Base-by-base conservation (phyloP, 2,888 invertebrate species). In the Tipula lateralis region DNA sequence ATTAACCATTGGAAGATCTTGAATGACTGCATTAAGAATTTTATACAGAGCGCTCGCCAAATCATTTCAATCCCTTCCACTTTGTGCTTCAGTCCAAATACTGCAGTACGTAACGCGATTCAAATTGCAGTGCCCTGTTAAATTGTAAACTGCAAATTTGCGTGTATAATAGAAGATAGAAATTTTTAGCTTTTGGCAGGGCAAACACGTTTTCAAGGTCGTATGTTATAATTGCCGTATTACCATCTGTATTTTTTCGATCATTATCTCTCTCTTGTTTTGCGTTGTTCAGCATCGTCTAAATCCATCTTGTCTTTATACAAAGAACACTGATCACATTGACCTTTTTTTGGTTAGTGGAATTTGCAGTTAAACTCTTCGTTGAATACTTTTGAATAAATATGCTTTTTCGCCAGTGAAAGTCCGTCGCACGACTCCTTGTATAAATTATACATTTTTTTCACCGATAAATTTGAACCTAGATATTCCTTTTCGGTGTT, bases 391-490 rank as follows among this genome's bases (percentile, higher is more conserved):
- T 84, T 84, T 3, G 19, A 44, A 30, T 84, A 84, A 13, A 50
- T n/a, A 13, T 44, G 24, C 39, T 5, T 24, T n/a, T n/a, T 36
- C 6, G 44, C 44, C 7, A 29, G 24, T 13, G 13, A 19, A 16
- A 5, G 1, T n/a, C 24, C 29, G 44, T 44, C 12, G 50, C 50
- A 50, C 16, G 19, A 16, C 30, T 36, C n/a, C 16, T 83, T 84
- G 34, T 86, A 86, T 39, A 86, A 84, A 85, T 80, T 83, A 80
- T 84, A 85, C 86, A 86, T 86, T 34, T 83, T 84, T 32, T 34
- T 82, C 7, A 85, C 36, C 34, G 44, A 85, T 24, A 85, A 83
- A 36, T 83, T 84, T 39, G 82, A 39, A 84, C 86, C 86, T 36
- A 86, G 80, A 83, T 86, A 86, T 84, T 86, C 66, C 66, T 84